A percentile compares a stretch with the other conserved stretches of the same genome.
Evolutionary conservation across 1,140 invertebrate genomes (phyloP).

Genomic region (Dysdera silvatica): DNA sequence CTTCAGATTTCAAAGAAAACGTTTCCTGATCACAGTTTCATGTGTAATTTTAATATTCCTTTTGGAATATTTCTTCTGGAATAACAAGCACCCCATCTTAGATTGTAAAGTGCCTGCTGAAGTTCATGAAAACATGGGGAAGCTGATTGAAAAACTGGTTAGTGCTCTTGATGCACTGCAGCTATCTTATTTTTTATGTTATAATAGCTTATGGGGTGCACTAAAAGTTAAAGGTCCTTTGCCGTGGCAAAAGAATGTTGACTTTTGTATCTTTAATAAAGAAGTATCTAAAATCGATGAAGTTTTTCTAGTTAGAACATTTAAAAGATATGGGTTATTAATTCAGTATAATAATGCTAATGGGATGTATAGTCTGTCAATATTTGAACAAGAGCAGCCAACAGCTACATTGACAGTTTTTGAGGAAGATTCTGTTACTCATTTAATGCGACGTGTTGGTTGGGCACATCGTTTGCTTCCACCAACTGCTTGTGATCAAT

Average conservation of each 20-base stretch:
- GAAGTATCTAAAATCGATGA: conserved; percentile 44
- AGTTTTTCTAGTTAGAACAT: conserved; percentile 41
- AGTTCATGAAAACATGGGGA: conserved; percentile 7
- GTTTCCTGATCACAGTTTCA: background rate
- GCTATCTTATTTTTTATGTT: conserved; percentile 49
- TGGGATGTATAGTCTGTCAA: conserved; percentile 42
- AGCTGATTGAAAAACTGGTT: background rate
- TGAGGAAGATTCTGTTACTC: conserved; percentile 40
- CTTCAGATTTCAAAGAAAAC: conserved; percentile 16
- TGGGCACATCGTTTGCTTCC: conserved; percentile 52
- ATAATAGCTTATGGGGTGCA: conserved; percentile 51
- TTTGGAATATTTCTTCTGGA: background rate
- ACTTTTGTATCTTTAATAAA: conserved; percentile 48
- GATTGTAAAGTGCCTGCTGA: conserved; percentile 10
- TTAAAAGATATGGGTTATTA: conserved; percentile 39
- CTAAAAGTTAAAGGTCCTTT: conserved; percentile 44
- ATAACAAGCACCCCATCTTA: background rate
- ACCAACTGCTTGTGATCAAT: conserved; percentile 49
- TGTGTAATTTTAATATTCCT: background rate
- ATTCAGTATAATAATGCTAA: conserved; percentile 45
- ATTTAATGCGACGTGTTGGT: conserved; percentile 50
- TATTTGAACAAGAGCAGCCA: conserved; percentile 30
- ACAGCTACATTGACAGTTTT: conserved; percentile 42
- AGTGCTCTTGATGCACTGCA: conserved; percentile 36
- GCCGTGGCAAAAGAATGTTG: conserved; percentile 48